Conservation (phyloP, 1,140 invertebrate species). For the Akabosia matsudoensis region DNA sequence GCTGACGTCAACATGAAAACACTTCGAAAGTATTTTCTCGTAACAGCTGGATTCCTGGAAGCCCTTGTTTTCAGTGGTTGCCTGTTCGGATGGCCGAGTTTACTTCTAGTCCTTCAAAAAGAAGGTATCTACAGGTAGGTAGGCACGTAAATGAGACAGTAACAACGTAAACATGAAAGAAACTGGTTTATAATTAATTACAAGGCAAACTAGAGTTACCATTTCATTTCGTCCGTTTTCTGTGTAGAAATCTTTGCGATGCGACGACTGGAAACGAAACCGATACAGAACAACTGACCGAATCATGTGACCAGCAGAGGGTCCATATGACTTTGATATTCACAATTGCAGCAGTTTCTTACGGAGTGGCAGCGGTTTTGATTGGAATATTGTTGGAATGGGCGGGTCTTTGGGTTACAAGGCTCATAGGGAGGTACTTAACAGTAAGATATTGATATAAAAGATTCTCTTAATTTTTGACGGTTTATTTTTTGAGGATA, state of each 20-base stretch:
- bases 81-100: slow-evolving; percentile 41
- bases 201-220: too few species aligned
- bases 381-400: slow-evolving; percentile 40
- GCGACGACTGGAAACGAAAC: too few species aligned
- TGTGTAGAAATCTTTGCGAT: too few species aligned
- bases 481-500: slow-evolving; percentile 19
- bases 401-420: slow-evolving; percentile 34
- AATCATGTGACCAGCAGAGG: slow-evolving; percentile 16
- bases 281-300: background rate
- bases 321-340: slow-evolving; percentile 34
- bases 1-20: too few species aligned
- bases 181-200: too few species aligned
- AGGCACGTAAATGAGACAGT: too few species aligned
- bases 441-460: background rate
- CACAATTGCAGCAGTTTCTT: slow-evolving; percentile 34
- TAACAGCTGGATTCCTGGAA: slow-evolving; percentile 38
- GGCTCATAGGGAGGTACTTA: slow-evolving; percentile 35
- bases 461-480: too few species aligned
- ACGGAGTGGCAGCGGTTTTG: slow-evolving; percentile 35
- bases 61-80: slow-evolving; percentile 41
- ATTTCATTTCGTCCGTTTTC: too few species aligned
- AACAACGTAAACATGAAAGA: too few species aligned
- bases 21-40: slow-evolving; percentile 21
- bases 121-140: slow-evolving; percentile 41
- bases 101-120: slow-evolving; percentile 37